Evolutionary conservation across 53 echinoderm and acorn worm genomes (phyloP), one percentile per base, ranked within the genome.

Genomic region (Zoroaster sp.): DNA sequence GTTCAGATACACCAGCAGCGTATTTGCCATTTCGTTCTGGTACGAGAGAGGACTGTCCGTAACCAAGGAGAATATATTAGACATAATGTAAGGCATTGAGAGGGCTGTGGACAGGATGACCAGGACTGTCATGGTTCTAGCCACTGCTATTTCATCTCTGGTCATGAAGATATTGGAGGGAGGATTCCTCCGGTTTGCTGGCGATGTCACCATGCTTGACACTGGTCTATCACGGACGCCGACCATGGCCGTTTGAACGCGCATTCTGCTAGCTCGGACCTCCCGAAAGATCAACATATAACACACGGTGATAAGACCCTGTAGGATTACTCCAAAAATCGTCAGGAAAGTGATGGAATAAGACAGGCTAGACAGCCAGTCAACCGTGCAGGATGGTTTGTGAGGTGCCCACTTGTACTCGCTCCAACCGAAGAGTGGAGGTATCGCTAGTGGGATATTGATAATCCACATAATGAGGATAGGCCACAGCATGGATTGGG

Each of bases 321-420:
- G 82, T 13, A 82, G 1, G 41, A 21, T 17, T 17, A 82, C 20
- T 9, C 82, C 82, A 31, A 82, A 82, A 11, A 82, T 33, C 3
- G 45, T 44, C 44, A 82, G 45, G 45, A 82, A 82, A n/a, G 82
- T 68, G 65, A 82, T 68, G 23, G 82, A 82, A 33, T 82, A 82
- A 15, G 82, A 82, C 34, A 44, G 15, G 46, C 44, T 82, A 33
- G 43, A 31, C 40, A 82, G 69, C 82, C 82, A 82, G 68, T 82
- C 68, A 12, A 82, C 44, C 40, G 82, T 82, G 45, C 82, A 82
- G 68, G 82, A 82, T 17, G 82, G 82, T 32, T 82, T 82, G 44
- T 42, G 66, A 30, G 82, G 67, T 5, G 8, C 28, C 82, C 82
- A 82, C 10, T 18, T 43, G 43, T 66, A 82, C 32, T 41, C 36